Conservation (phyloP, 2,888 invertebrate species). For the Oscheius sp. region DNA sequence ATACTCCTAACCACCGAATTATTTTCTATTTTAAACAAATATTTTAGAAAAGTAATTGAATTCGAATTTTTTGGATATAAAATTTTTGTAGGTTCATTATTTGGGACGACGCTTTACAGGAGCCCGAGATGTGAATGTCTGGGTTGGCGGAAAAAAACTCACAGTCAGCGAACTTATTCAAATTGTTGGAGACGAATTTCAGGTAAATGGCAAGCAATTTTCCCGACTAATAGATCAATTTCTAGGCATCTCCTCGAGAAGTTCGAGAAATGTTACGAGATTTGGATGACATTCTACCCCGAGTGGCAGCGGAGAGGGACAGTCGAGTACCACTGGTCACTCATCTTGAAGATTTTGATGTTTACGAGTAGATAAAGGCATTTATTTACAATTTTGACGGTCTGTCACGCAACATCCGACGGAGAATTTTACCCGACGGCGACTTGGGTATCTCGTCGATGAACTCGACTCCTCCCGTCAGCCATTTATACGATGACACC, state of each 20-base stretch:
- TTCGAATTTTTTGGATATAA: background rate
- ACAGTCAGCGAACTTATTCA: slow-evolving; percentile 58
- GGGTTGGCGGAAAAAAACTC: slow-evolving; percentile 56
- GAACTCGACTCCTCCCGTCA: slow-evolving; percentile 81
- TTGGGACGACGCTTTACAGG: slow-evolving; percentile 50
- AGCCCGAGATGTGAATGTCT: slow-evolving; percentile 54
- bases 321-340: slow-evolving; percentile 32
- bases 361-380: background rate
- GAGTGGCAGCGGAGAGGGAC: slow-evolving; percentile 21
- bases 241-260: slow-evolving; percentile 57
- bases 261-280: slow-evolving; percentile 60
- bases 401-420: slow-evolving; percentile 75
- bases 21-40: slow-evolving; percentile 46
- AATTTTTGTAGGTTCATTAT: slow-evolving; percentile 39
- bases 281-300: slow-evolving; percentile 52
- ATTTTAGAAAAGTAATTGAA: slow-evolving; percentile 42
- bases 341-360: slow-evolving; percentile 30
- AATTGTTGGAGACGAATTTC: slow-evolving; percentile 57
- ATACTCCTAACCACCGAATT: slow-evolving; percentile 56
- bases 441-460: slow-evolving; percentile 82
- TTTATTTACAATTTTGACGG: background rate
- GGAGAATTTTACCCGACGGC: slow-evolving; percentile 83
- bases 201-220: slow-evolving; percentile 42
- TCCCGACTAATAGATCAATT: background rate
- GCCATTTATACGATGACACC: slow-evolving; percentile 83